Conservation (phyloP, 2,888 invertebrate genomes). For the Agrenia bidenticulata region DNA sequence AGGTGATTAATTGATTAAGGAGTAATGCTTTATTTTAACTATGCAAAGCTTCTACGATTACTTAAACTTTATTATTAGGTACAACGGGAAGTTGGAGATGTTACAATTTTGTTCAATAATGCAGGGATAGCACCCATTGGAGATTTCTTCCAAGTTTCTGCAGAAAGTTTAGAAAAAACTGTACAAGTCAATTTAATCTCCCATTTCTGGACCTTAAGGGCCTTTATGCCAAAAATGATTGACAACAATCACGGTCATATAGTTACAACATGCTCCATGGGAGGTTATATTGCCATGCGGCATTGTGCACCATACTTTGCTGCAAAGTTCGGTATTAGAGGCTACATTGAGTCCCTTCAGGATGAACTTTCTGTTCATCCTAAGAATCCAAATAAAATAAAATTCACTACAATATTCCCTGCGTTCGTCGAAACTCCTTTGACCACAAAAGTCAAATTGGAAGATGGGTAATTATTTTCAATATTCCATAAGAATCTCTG, state of each 20-base stretch:
- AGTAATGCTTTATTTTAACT: background rate
- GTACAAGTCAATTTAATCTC: constrained; percentile 41
- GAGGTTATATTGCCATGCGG: constrained; percentile 19
- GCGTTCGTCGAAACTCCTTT: constrained; percentile 4
- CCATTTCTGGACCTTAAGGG: constrained; percentile 44
- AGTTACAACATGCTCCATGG: constrained; percentile 36
- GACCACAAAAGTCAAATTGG: background rate
- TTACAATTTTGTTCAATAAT: constrained; percentile 43
- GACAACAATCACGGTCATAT: constrained; percentile 38
- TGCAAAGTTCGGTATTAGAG: constrained; percentile 34
- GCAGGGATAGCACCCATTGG: constrained; percentile 34
- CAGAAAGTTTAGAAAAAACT: constrained; percentile 36
- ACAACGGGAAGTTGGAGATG: constrained; percentile 33
- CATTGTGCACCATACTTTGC: constrained; percentile 33
- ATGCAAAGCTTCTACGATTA: background rate
- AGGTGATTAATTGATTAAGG: constrained; percentile 6
- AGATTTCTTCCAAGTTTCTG: constrained; percentile 29
- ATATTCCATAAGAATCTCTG: too few species aligned
- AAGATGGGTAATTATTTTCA: constrained; percentile 5
- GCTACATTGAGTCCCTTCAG: constrained; percentile 31
- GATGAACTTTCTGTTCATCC: constrained; percentile 27
- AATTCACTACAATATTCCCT: constrained; percentile 14
- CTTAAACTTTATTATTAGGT: constrained; percentile 23
- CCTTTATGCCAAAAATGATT: constrained; percentile 45
- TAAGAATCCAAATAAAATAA: constrained; percentile 4